These are phyloP conservation scores for Heterodera filipjevi DNA, from an alignment of 2,888 invertebrate species.

Conservation along the genomic window DNA sequence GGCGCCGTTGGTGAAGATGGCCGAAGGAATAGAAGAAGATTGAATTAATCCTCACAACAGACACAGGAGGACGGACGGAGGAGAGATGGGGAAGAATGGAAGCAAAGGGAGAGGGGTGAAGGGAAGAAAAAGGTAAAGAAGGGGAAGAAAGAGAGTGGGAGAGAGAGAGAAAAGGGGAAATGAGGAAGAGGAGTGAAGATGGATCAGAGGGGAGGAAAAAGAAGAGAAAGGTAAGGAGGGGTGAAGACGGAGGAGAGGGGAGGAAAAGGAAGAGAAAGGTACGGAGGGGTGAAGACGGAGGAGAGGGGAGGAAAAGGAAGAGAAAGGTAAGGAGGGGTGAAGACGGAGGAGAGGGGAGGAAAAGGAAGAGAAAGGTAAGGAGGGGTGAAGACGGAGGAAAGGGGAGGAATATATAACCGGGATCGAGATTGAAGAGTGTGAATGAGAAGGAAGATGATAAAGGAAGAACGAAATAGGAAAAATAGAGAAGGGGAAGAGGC, in stretches of 20 bases:
- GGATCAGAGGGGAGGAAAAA: background rate
- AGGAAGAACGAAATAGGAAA: background rate
- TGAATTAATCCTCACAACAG: background rate
- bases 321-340: background rate
- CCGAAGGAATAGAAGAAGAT: background rate
- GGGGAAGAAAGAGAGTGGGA: background rate
- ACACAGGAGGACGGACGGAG: background rate
- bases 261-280: background rate
- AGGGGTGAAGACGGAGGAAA: background rate
- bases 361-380: background rate
- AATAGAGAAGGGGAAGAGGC: no score
- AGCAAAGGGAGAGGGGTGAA: background rate
- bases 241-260: background rate
- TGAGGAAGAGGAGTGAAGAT: background rate
- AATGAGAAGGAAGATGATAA: no score
- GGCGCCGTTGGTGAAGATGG: slow-evolving; percentile 12
- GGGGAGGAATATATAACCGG: no score
- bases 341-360: no score
- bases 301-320: background rate
- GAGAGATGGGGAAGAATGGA: background rate
- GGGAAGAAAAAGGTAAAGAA: background rate
- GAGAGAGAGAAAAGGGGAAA: background rate
- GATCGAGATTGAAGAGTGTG: no score
- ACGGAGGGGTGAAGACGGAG: background rate
- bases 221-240: background rate